A percentile compares a stretch with the other conserved stretches of the same genome.
Evolutionary conservation across 2,797 vertebrate species (phyloP).

Genomic region (Myotis planiceps): DNA sequence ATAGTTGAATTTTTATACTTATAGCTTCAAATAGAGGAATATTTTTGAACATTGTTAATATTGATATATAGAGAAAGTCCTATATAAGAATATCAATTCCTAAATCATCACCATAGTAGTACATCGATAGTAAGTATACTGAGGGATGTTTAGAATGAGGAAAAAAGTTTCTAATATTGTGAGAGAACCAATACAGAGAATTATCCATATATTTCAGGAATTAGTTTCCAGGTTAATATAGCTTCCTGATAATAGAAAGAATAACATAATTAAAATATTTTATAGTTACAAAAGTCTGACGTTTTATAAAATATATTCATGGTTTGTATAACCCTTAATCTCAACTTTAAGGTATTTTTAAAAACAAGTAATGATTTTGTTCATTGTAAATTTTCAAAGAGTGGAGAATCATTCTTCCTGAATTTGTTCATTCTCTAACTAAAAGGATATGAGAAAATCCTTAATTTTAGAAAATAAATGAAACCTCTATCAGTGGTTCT

Average conservation of each 20-base stretch:
- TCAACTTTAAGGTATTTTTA: conserved; percentile 43
- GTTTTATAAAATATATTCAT: not conserved
- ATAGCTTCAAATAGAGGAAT: conserved; percentile 8
- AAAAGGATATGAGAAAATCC: not conserved
- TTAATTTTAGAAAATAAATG: conserved; percentile 50
- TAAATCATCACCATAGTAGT: not conserved
- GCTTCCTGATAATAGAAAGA: conserved; percentile 21
- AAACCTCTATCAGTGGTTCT: not conserved
- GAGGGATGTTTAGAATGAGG: conserved; percentile 2
- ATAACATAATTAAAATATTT: not conserved
- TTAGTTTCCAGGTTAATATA: not conserved
- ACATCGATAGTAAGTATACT: not conserved
- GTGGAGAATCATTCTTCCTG: not conserved
- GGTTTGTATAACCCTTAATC: not conserved
- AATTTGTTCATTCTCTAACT: not conserved
- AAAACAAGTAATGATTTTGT: conserved; percentile 21
- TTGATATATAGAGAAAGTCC: not conserved
- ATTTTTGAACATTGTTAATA: conserved; percentile 18
- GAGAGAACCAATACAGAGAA: not conserved
- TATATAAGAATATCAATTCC: not conserved
- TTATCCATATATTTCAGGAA: conserved; percentile 26
- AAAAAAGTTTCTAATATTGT: not conserved
- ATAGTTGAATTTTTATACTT: conserved; percentile 46
- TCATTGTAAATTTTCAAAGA: conserved; percentile 16
- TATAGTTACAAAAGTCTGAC: not conserved